Evolutionary conservation across 1,140 invertebrate genomes (phyloP).

Genomic region (Leptinotarsa texana): DNA sequence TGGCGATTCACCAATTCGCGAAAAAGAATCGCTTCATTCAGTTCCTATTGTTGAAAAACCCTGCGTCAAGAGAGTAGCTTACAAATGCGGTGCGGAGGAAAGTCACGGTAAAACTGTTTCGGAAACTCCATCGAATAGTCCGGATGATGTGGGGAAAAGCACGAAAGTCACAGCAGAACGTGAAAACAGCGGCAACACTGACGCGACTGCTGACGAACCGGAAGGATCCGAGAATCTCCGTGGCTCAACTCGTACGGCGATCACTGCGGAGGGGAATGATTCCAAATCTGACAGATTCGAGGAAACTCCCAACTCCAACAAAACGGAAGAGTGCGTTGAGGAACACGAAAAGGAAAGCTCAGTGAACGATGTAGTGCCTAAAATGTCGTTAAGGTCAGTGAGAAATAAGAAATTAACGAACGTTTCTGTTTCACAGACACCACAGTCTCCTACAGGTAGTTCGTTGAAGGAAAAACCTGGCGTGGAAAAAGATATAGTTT

Average conservation of each 20-base stretch:
- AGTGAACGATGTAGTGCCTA: conserved; percentile 7
- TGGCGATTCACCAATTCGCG: no score
- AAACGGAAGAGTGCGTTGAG: background rate
- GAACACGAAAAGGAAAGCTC: background rate
- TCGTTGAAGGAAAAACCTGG: background rate
- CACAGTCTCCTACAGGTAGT: no score
- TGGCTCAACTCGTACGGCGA: background rate
- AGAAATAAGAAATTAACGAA: background rate
- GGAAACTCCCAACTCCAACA: background rate
- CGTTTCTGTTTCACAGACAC: no score
- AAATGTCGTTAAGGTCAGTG: conserved; percentile 24
- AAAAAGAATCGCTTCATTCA: background rate
- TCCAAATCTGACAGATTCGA: no score
- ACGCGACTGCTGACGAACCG: background rate
- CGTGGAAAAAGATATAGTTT: background rate
- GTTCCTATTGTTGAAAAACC: conserved; percentile 31
- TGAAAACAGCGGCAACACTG: background rate
- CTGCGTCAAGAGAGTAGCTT: conserved; percentile 41
- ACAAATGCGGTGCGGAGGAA: conserved; percentile 32
- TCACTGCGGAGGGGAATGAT: background rate
- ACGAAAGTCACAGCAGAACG: background rate
- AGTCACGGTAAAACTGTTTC: background rate
- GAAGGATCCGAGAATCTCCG: background rate
- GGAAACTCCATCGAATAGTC: background rate
- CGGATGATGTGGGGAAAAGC: conserved; percentile 26